Evolutionary conservation across 2,113 vertebrate genomes (phyloP).

Genomic region (Cranoglanis bouderius): DNA sequence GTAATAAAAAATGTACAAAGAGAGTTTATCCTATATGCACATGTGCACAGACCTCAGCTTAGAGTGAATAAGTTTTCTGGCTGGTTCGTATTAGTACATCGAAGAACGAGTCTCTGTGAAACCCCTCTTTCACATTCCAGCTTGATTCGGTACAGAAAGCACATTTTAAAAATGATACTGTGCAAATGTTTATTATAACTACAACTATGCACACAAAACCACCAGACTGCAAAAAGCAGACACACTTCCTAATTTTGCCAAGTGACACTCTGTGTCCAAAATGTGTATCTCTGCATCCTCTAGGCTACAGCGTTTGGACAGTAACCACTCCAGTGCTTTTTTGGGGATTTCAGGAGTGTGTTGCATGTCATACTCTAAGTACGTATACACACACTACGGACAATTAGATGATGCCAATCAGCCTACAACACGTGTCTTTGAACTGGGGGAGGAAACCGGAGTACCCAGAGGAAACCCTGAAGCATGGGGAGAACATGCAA

Average conservation of each 20-base stretch:
- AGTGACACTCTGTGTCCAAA: neutral
- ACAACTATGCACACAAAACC: neutral
- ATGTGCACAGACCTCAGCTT: neutral
- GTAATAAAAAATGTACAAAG: neutral
- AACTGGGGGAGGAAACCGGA: too few relatives aligned
- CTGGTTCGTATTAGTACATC: slow-evolving; percentile 4
- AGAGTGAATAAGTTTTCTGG: neutral
- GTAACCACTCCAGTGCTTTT: neutral
- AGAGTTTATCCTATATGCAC: neutral
- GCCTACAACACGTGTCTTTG: too few relatives aligned
- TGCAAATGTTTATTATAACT: slow-evolving; percentile 21
- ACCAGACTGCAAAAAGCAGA: neutral
- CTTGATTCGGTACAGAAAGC: slow-evolving; percentile 12
- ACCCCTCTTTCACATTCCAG: neutral
- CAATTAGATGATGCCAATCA: too few relatives aligned
- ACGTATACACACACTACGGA: neutral
- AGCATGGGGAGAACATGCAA: too few relatives aligned
- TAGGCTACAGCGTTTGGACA: neutral
- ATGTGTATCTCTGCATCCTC: neutral
- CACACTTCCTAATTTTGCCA: neutral
- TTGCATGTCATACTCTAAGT: neutral
- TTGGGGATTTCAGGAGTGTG: neutral
- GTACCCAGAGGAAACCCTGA: too few relatives aligned
- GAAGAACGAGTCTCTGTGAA: neutral
- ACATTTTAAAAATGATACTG: slow-evolving; percentile 7